phyloP scores from a whole-genome alignment of 2,888 invertebrate species.

The Hyppa rectilinea region DNA sequence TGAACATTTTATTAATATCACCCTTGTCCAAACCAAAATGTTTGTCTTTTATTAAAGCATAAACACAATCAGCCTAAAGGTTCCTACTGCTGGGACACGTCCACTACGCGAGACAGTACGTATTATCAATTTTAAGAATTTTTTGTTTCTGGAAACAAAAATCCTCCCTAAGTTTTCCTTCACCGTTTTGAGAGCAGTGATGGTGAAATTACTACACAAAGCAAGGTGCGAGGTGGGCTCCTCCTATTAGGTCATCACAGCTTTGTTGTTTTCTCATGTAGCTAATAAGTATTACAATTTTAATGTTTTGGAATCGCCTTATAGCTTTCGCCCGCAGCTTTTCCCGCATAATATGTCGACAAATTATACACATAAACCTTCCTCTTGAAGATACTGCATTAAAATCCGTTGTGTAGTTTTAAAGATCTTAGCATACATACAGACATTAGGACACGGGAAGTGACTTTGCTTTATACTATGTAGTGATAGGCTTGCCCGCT shows the following conservation, averaged over 20 bases:
- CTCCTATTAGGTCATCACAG: neutral
- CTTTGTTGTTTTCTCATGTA: neutral
- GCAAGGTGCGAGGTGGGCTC: neutral
- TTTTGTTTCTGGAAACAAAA: neutral
- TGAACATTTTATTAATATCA: conserved; percentile 28
- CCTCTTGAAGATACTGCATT: too few species aligned
- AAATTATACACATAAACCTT: too few species aligned
- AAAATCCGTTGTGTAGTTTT: too few species aligned
- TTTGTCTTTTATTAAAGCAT: neutral
- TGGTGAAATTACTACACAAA: neutral
- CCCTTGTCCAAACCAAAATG: neutral
- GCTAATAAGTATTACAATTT: too few species aligned
- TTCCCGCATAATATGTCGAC: too few species aligned
- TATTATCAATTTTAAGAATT: neutral
- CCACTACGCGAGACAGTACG: neutral
- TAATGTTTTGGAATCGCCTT: too few species aligned
- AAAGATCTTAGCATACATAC: too few species aligned
- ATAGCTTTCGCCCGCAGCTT: too few species aligned
- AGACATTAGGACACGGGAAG: too few species aligned
- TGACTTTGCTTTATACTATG: too few species aligned
- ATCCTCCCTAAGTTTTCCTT: neutral
- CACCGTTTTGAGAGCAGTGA: neutral
- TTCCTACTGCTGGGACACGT: neutral
- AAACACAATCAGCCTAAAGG: neutral
- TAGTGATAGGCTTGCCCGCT: neutral